These are phyloP conservation scores for Hymenochirus boettgeri DNA, from an alignment of 2,113 vertebrate genomes.

Conservation along the genomic window DNA sequence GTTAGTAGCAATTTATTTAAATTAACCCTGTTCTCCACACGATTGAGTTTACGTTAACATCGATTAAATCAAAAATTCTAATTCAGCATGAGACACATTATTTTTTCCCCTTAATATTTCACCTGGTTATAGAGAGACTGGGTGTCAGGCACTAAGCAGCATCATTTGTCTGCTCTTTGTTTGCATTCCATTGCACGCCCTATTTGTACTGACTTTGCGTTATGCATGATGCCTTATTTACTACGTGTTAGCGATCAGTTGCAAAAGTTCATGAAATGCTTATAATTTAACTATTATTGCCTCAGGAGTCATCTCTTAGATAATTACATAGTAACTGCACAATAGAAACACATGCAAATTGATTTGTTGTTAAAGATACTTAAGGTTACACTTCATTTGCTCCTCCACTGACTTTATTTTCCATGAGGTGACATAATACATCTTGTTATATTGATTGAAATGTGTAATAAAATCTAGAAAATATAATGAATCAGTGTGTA, in stretches of 20 bases:
- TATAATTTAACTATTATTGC: constrained; percentile 12
- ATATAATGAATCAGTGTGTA: constrained; percentile 1
- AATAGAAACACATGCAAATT: constrained; percentile 45
- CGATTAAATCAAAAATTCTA: no score
- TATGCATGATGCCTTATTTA: no score
- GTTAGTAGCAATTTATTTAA: no score
- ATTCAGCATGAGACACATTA: no score
- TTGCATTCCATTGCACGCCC: no score
- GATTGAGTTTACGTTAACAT: no score
- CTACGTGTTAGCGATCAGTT: not conserved
- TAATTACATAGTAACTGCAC: constrained; percentile 36
- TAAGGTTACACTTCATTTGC: constrained; percentile 50
- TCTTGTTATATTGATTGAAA: constrained; percentile 55
- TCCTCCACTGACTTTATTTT: constrained; percentile 53
- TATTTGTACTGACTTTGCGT: no score
- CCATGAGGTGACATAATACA: constrained; percentile 56
- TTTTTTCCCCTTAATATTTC: no score
- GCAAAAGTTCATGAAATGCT: constrained; percentile 5
- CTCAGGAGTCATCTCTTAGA: constrained; percentile 13
- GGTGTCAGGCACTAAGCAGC: no score
- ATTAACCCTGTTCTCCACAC: no score
- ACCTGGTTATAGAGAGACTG: no score
- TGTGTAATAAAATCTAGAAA: constrained; percentile 33
- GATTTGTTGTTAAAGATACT: constrained; percentile 46
- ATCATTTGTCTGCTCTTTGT: no score